Evolutionary conservation across 2,113 vertebrate genomes (phyloP), one percentile per base, ranked within the genome.

Genomic region (Scomber colias): DNA sequence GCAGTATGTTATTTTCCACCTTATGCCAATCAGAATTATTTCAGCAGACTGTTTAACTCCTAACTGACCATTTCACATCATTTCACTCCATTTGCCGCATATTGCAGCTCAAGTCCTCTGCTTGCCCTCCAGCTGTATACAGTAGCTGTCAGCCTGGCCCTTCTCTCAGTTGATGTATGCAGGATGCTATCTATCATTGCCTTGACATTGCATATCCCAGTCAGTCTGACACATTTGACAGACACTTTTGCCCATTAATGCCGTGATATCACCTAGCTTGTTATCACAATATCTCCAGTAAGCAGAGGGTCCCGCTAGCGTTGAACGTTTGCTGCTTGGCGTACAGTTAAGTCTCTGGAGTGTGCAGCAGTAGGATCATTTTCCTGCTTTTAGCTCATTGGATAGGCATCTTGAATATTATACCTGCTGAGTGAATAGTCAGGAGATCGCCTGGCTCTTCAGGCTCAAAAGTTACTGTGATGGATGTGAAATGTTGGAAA

Each of bases 401-500:
- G 59, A 62, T 27, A 3, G 44, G 15, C 57, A 45, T 86, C 73
- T 73, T 62, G 57, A 75, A 60, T 76, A 71, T 71, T 56, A 63
- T 17, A 73, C 82, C 31, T 74, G 79, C 77, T 63, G 59, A 61
- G 80, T 56, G 68, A 57, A 71, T 21, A 65, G 74, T 76, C 69
- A 64, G 66, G 56, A 77, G 79, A 76, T 85, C 71, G 44, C 75
- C 68, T 8, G 49, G 75, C 74, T 84, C 56, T 67, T 67, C 15
- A 10, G 49, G 56, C 81, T 82, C 50, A 71, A 77, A 87, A 87
- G 50, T 70, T 71, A 11, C 35, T 16, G n/a, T 85, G 87, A 92
- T 80, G 82, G 88, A 92, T 90, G 86, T 44, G 79, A 84, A 86
- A 79, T 68, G 73, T 77, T 87, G 87, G 89, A 92, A 91, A 92